Conservation (phyloP, 2,888 invertebrate genomes). For the Netelia inedita region DNA sequence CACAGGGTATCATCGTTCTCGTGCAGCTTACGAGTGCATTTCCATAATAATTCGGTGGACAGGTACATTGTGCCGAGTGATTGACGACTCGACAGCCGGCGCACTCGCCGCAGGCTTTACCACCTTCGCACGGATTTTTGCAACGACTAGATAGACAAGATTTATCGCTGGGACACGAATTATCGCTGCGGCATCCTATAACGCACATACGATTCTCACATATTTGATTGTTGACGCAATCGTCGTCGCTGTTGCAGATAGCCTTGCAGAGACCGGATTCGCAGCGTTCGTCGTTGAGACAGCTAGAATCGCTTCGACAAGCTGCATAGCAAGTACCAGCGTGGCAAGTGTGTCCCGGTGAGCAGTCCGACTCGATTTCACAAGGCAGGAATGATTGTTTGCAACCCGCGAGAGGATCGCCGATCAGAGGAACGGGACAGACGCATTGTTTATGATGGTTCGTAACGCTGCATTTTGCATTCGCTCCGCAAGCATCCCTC, state of each 20-base stretch:
- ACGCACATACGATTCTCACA: conserved; percentile 95
- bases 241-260: conserved; percentile 94
- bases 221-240: conserved; percentile 93
- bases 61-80: conserved; percentile 95
- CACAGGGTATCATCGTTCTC: conserved; percentile 90
- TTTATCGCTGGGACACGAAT: conserved; percentile 90
- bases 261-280: conserved; percentile 93
- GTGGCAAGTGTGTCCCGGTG: conserved; percentile 90
- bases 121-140: conserved; percentile 92
- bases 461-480: conserved; percentile 90
- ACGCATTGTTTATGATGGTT: conserved; percentile 91
- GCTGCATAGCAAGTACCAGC: conserved; percentile 92
- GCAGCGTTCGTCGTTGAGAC: conserved; percentile 94
- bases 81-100: conserved; percentile 93
- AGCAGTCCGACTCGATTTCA: conserved; percentile 89
- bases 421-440: conserved; percentile 90
- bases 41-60: conserved; percentile 92
- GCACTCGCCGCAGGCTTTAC: conserved; percentile 92
- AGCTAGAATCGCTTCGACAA: conserved; percentile 93
- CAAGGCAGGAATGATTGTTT: conserved; percentile 90
- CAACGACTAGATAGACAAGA: conserved; percentile 94
- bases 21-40: conserved; percentile 93
- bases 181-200: conserved; percentile 94
- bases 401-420: conserved; percentile 92
- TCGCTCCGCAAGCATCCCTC: conserved; percentile 93